Evolutionary conservation across 1,140 invertebrate species (phyloP).

Genomic region (Teleogryllus occipitalis): DNA sequence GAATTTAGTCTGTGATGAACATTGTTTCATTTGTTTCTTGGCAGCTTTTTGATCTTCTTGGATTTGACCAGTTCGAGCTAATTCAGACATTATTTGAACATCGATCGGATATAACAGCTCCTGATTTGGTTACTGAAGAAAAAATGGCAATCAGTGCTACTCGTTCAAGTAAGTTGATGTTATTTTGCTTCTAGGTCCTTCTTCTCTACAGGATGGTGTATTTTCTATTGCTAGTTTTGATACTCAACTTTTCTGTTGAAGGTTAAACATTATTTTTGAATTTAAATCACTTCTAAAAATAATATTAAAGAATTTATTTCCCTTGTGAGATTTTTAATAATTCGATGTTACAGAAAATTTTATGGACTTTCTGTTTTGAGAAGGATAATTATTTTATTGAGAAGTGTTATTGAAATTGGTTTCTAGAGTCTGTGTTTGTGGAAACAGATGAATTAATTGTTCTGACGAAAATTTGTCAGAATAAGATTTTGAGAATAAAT

Average conservation of each 20-base stretch:
- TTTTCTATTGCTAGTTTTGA: not conserved
- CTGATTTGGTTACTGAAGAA: slow-evolving; percentile 33
- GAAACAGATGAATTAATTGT: too few relatives aligned
- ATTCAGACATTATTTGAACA: slow-evolving; percentile 70
- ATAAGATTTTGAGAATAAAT: too few relatives aligned
- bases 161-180: slow-evolving; percentile 10
- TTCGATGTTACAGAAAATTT: too few relatives aligned
- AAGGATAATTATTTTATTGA: not conserved
- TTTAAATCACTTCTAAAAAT: not conserved
- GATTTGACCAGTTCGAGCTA: slow-evolving; percentile 80
- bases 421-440: too few relatives aligned
- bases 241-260: not conserved
- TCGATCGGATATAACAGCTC: slow-evolving; percentile 49
- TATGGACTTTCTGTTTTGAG: too few relatives aligned
- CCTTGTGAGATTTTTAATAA: too few relatives aligned
- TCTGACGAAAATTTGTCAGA: too few relatives aligned
- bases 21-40: slow-evolving; percentile 22
- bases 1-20: not conserved
- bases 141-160: slow-evolving; percentile 20
- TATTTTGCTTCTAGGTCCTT: not conserved
- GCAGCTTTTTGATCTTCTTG: slow-evolving; percentile 73
- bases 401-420: not conserved
- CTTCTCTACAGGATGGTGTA: not conserved
- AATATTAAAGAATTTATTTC: too few relatives aligned
- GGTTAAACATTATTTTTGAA: not conserved